Base-by-base conservation (phyloP, 1,140 invertebrate species). In the Akabosia matsudoensis region DNA sequence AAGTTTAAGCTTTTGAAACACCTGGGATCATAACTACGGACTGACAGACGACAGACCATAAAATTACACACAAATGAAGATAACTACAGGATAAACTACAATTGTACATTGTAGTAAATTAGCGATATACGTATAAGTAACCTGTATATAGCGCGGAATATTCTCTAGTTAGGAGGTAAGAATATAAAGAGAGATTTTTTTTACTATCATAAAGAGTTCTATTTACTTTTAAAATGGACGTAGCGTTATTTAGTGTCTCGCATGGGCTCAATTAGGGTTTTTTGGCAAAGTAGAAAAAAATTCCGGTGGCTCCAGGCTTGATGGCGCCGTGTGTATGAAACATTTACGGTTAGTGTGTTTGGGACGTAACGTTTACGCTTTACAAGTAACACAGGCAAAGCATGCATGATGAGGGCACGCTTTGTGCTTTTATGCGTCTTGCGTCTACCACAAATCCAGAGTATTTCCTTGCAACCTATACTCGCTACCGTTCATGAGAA, bases 241-340 rank as follows among this genome's bases (percentile, higher is more conserved):
- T 22, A 61, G 61, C 10, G 26, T 67, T 67, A 30, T 67, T 67
- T 28, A 30, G 61, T 67, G 61, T 31, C 30, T 67, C 30, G 61
- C 22, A 67, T 61, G 78, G 78, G 75, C 74, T 79, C 78, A 79
- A 79, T 79, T 79, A 79, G 76, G 78, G 74, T 79, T 79, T n/a
- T 79, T 79, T 76, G 78, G 74, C 78, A 79, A 79, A 37, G 74
- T 71, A 76, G 78, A 79, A 79, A n/a, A n/a, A 79, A 79, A 79
- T 79, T 79, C 71, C 56, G 74, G 77, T 78, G 78, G 78, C 78
- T 79, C 78, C 78, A 79, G 78, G 78, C 74, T 67, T 56, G 70
- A 67, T 51, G 78, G 78, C 78, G 78, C 78, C 78, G 37, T 61
- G 10, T 45, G 51, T 16, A 45, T 51, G 70, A 67, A 67, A 67